Base-by-base conservation (phyloP, 1,140 invertebrate species). In the Rhopalosiphum maidis region DNA sequence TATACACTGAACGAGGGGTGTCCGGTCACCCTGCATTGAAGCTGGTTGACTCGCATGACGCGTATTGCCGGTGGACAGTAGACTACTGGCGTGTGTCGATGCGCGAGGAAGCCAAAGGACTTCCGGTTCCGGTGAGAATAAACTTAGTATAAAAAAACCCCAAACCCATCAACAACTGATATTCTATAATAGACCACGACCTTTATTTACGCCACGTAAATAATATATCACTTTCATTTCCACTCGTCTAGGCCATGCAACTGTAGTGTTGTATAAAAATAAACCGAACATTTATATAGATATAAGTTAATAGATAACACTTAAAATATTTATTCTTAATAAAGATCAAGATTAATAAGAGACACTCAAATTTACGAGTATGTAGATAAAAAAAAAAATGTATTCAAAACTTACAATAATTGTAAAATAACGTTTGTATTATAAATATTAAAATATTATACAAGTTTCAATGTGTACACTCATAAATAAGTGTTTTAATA, bases 81-180 rank as follows among this genome's bases (percentile, higher is more conserved):
- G 41, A 7, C 90, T 91, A 91, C 41, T 91, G 90, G 90, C 35
- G 77, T 25, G 30, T 11, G 18, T 7, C 22, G 30, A 30, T 91
- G 25, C 68, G 46, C 2, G 11, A 48, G 90, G 43, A 91, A 91
- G 60, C 68, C 2, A 30, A 91, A 35, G 90, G 90, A 22, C 43
- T 91, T 77, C 60, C 60, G 55, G 46, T 91, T 35, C 90, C 90
- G 90, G 90, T 91, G 43, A 90, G 55, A 41, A 68, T 54, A 51
- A 87, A 37, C 7, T 7, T 54, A 18, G 30, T 3, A 15, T 77
- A n/a, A 23, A 77, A 68, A 77, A n/a, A 30, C 0, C 9, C 9
- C 11, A 11, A 68, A 68, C 2, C 30, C 3, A 18, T 51, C 48
- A 51, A 51, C 48, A 51, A 15, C 48, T 15, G 48, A 21, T 51